These are phyloP conservation scores for Chymomyza costata DNA, from an alignment of 1,140 invertebrate species.

Conservation along the genomic window DNA sequence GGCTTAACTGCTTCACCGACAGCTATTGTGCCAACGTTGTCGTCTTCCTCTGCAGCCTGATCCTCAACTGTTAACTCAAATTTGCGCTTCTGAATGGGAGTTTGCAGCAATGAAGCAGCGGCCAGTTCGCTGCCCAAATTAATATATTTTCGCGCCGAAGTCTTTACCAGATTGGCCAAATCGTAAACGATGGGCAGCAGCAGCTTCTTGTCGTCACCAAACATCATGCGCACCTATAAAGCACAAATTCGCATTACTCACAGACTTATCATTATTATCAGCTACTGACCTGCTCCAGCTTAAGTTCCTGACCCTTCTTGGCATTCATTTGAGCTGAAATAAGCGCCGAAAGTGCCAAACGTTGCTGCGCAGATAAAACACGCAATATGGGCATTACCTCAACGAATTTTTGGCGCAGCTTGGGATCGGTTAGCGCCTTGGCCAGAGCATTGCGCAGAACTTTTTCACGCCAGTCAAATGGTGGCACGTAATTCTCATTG, in stretches of 20 bases:
- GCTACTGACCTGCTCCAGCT: conserved; percentile 76
- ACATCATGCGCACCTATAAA: conserved; percentile 77
- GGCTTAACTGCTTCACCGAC: conserved; percentile 14
- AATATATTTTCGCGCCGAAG: conserved; percentile 73
- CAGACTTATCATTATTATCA: background rate
- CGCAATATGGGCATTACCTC: conserved; percentile 81
- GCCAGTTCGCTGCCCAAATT: conserved; percentile 74
- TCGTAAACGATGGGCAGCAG: conserved; percentile 81
- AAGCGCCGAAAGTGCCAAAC: conserved; percentile 78
- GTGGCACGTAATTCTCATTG: conserved; percentile 46
- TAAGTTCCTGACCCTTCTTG: conserved; percentile 75
- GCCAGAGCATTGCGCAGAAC: conserved; percentile 69
- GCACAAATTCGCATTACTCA: too few relatives aligned
- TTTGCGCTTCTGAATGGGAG: conserved; percentile 28
- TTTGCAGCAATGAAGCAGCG: conserved; percentile 49
- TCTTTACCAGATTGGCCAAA: conserved; percentile 79
- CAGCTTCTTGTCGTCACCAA: conserved; percentile 78
- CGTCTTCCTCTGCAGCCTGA: conserved; percentile 37
- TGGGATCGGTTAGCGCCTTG: conserved; percentile 57
- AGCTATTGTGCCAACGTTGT: conserved; percentile 48
- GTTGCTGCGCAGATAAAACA: conserved; percentile 78
- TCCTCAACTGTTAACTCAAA: conserved; percentile 35
- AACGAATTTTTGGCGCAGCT: conserved; percentile 75
- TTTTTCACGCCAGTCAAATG: conserved; percentile 73
- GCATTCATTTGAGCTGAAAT: conserved; percentile 79